A percentile compares a stretch with the other conserved stretches of the same genome.
Conservation (phyloP, 1,140 invertebrate species). For the Mizuhopecten yessoensis region DNA sequence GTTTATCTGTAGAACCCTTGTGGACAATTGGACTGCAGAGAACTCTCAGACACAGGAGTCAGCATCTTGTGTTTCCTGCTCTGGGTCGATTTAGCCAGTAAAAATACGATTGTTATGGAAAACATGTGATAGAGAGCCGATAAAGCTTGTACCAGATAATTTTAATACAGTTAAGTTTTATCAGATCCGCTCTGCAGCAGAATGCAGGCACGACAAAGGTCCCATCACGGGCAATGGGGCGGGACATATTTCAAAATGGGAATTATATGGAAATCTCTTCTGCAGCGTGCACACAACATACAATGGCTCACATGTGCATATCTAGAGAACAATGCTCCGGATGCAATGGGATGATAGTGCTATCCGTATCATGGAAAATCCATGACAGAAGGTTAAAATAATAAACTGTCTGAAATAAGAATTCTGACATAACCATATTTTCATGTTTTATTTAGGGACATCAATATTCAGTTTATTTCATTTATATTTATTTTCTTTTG, state of each 20-base stretch:
- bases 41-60: not conserved
- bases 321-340: not conserved
- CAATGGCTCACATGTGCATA: conserved; percentile 6
- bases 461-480: no score
- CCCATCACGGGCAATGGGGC: not conserved
- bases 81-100: conserved; percentile 30
- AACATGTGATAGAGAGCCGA: not conserved
- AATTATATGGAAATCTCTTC: not conserved
- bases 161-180: conserved; percentile 36
- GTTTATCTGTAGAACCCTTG: not conserved
- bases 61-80: conserved; percentile 27
- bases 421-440: not conserved
- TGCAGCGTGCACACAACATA: not conserved
- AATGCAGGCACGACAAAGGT: conserved; percentile 13
- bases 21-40: not conserved
- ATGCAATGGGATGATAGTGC: not conserved
- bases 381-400: not conserved
- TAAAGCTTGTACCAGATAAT: conserved; percentile 25
- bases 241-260: conserved; percentile 31
- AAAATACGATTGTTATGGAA: conserved; percentile 39
- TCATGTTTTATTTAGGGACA: no score
- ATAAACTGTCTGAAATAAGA: not conserved
- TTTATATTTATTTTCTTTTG: no score
- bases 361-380: not conserved
- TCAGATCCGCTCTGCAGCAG: conserved; percentile 22